Evolutionary conservation across 1,140 invertebrate species (phyloP).

Genomic region (Neodiprion fabricii): DNA sequence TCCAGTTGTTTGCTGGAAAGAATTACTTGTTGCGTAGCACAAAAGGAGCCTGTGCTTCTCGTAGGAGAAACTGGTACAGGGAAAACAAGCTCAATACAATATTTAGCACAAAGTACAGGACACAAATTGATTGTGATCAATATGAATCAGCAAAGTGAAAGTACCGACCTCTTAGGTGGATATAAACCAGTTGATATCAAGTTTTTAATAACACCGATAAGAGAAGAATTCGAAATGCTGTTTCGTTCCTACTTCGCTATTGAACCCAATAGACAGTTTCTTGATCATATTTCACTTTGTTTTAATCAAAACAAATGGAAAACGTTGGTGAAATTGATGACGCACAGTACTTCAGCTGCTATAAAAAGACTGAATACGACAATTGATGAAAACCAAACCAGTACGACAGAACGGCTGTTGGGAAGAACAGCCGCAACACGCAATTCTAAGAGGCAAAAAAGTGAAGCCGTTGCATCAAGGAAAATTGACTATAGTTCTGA

Average conservation of each 20-base stretch:
- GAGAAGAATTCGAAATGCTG: conserved; percentile 84
- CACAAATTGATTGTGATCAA: conserved; percentile 95
- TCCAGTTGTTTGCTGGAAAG: conserved; percentile 85
- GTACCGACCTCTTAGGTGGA: conserved; percentile 93
- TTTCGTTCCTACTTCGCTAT: conserved; percentile 82
- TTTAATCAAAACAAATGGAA: conserved; percentile 77
- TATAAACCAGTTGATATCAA: conserved; percentile 96
- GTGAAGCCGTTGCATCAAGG: conserved; percentile 20
- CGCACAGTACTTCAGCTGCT: conserved; percentile 74
- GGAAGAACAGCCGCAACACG: conserved; percentile 29
- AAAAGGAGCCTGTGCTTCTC: conserved; percentile 90
- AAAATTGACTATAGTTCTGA: conserved; percentile 52
- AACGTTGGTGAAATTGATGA: conserved; percentile 78
- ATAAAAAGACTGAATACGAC: conserved; percentile 62
- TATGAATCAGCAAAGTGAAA: conserved; percentile 99
- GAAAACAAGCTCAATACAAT: conserved; percentile 97
- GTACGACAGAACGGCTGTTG: conserved; percentile 27
- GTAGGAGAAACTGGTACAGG: conserved; percentile 99
- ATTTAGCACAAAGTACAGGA: conserved; percentile 83
- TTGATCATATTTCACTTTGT: conserved; percentile 79
- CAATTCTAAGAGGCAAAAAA: conserved; percentile 34
- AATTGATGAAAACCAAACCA: conserved; percentile 17
- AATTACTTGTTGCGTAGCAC: conserved; percentile 80
- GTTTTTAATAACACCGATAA: conserved; percentile 81
- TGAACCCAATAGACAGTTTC: conserved; percentile 84